phyloP scores from a whole-genome alignment of 2,888 invertebrate genomes.

The Drosophila falleni region DNA sequence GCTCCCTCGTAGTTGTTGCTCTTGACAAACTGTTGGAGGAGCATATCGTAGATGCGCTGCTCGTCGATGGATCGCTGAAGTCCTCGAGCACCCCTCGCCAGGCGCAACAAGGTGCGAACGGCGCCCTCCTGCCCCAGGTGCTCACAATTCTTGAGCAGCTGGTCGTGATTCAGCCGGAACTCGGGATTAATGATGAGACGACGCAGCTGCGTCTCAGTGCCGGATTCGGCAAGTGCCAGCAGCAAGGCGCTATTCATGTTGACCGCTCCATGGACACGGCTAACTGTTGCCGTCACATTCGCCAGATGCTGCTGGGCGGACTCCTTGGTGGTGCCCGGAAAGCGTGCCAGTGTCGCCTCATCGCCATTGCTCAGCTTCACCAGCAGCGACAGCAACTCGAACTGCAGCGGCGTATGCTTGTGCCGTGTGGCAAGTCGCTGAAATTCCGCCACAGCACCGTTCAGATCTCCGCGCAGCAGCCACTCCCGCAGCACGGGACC shows the following conservation, averaged over 20 bases:
- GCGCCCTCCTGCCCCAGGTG: conserved; percentile 82
- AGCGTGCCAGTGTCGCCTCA: conserved; percentile 54
- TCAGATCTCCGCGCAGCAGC: conserved; percentile 86
- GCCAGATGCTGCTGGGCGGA: conserved; percentile 84
- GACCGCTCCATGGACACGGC: conserved; percentile 85
- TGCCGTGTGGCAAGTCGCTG: conserved; percentile 86
- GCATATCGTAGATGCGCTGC: conserved; percentile 82
- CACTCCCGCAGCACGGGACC: conserved; percentile 88
- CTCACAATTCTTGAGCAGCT: conserved; percentile 87
- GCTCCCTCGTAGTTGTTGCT: conserved; percentile 81
- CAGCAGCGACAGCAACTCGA: conserved; percentile 87
- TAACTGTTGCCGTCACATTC: conserved; percentile 80
- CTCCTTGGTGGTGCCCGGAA: conserved; percentile 51
- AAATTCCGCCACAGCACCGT: conserved; percentile 87
- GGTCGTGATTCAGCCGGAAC: conserved; percentile 86
- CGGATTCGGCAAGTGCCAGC: conserved; percentile 86
- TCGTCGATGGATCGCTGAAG: conserved; percentile 82
- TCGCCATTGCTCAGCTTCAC: conserved; percentile 81
- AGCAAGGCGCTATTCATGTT: conserved; percentile 85
- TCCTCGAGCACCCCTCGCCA: conserved; percentile 82
- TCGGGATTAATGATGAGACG: conserved; percentile 86
- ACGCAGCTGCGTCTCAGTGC: conserved; percentile 85
- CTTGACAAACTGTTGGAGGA: conserved; percentile 80
- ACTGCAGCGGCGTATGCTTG: conserved; percentile 88
- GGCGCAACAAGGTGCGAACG: conserved; percentile 77